Evolutionary conservation across 2,797 vertebrate species (phyloP).

Genomic region (Onychomys leucogaster): DNA sequence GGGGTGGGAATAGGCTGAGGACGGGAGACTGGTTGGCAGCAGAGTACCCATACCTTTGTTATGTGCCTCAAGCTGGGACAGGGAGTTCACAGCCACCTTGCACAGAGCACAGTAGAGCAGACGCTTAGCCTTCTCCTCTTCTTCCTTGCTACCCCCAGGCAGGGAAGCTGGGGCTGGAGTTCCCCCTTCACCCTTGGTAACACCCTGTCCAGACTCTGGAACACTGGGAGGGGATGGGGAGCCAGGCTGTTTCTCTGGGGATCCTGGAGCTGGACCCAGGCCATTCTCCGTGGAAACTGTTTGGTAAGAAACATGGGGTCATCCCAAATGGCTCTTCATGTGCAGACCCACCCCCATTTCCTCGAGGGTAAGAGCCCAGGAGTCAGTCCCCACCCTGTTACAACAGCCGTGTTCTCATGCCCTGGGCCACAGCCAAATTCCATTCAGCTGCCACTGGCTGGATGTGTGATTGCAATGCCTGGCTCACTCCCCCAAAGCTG

Average conservation of each 20-base stretch:
- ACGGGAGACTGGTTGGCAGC: not conserved
- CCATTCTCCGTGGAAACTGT: conserved; percentile 84
- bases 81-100: conserved; percentile 95
- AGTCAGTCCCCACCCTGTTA: conserved; percentile 78
- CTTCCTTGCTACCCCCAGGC: conserved; percentile 88
- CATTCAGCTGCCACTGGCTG: conserved; percentile 56
- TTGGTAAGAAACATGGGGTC: conserved; percentile 68
- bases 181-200: conserved; percentile 69
- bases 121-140: conserved; percentile 91
- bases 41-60: conserved; percentile 92
- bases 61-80: conserved; percentile 93
- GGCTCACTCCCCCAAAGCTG: not conserved
- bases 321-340: conserved; percentile 66
- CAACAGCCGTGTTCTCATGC: conserved; percentile 73
- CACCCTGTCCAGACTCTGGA: conserved; percentile 75
- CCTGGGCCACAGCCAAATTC: conserved; percentile 68
- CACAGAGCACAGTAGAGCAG: conserved; percentile 94
- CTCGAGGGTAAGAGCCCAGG: conserved; percentile 71
- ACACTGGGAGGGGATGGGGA: conserved; percentile 80
- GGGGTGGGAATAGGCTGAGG: not conserved
- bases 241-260: conserved; percentile 84
- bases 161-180: conserved; percentile 66
- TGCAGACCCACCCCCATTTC: conserved; percentile 60
- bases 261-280: conserved; percentile 76
- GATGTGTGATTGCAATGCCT: conserved; percentile 48